Percentiles rank a stretch among this genome's conserved stretches.
Conservation (phyloP, 2,113 vertebrate species). For the Cochlearius cochlearius region DNA sequence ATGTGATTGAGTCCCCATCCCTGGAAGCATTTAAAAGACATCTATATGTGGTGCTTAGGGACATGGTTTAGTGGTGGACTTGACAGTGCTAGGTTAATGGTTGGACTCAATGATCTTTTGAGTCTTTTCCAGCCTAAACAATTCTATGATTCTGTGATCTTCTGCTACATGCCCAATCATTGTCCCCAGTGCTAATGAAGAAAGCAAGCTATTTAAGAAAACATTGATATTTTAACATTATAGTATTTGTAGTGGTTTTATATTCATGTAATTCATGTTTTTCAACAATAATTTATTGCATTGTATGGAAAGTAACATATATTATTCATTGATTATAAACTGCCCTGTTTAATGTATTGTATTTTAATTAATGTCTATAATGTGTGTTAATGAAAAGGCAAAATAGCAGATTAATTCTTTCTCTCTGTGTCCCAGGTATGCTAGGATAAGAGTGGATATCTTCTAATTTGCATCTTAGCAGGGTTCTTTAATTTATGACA, state of each 20-base stretch:
- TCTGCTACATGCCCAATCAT: background rate
- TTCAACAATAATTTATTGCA: background rate
- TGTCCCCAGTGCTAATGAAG: background rate
- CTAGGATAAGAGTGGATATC: rapidly evolving
- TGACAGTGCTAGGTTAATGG: too few species aligned
- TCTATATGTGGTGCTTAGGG: too few species aligned
- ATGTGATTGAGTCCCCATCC: too few species aligned
- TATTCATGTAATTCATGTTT: background rate
- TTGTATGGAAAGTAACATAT: background rate
- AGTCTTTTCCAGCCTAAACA: too few species aligned
- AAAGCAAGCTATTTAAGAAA: background rate
- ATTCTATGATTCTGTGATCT: background rate
- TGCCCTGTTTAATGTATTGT: background rate
- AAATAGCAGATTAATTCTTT: background rate
- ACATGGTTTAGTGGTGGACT: too few species aligned
- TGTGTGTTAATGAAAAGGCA: background rate
- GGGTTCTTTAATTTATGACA: background rate
- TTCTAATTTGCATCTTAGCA: background rate
- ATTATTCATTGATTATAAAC: background rate
- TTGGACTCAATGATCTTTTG: too few species aligned
- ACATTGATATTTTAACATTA: background rate
- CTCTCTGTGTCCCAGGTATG: rapidly evolving
- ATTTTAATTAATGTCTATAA: background rate
- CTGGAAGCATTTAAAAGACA: too few species aligned
- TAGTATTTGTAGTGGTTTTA: background rate